Evolutionary conservation across 2,888 invertebrate species (phyloP).

Genomic region (Synergus umbraculus): DNA sequence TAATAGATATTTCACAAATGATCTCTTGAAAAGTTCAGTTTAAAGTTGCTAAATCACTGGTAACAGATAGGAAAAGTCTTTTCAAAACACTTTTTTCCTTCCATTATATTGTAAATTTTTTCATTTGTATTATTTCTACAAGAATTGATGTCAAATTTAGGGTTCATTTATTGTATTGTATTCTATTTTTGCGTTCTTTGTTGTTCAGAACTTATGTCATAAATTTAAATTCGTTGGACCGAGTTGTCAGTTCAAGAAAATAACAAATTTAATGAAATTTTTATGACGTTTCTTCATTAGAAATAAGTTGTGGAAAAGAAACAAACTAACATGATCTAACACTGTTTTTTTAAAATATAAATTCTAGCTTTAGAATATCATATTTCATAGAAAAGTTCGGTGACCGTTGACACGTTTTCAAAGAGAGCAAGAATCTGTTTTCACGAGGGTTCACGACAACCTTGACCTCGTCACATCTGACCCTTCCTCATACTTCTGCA

Average conservation of each 20-base stretch:
- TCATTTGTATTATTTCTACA: neutral
- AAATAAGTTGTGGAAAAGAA: neutral
- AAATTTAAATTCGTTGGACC: neutral
- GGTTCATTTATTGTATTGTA: neutral
- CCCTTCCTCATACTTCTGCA: conserved; percentile 13
- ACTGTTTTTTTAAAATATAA: neutral
- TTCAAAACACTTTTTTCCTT: neutral
- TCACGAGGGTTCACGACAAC: conserved; percentile 53
- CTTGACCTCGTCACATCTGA: conserved; percentile 59
- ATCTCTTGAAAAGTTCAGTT: neutral
- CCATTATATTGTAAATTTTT: neutral
- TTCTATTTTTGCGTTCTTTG: neutral
- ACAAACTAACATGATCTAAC: neutral
- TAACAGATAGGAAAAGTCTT: neutral
- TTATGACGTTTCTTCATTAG: neutral
- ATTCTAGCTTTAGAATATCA: conserved; percentile 7
- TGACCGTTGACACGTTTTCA: conserved; percentile 57
- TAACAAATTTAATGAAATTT: neutral
- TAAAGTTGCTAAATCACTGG: neutral
- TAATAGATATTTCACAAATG: neutral
- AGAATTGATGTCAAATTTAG: neutral
- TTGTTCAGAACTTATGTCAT: neutral
- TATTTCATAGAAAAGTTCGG: conserved; percentile 52
- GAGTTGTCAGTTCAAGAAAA: neutral
- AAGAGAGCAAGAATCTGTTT: conserved; percentile 43